Conservation (phyloP, 2,113 vertebrate genomes). For the Tychaedon coryphoeus region DNA sequence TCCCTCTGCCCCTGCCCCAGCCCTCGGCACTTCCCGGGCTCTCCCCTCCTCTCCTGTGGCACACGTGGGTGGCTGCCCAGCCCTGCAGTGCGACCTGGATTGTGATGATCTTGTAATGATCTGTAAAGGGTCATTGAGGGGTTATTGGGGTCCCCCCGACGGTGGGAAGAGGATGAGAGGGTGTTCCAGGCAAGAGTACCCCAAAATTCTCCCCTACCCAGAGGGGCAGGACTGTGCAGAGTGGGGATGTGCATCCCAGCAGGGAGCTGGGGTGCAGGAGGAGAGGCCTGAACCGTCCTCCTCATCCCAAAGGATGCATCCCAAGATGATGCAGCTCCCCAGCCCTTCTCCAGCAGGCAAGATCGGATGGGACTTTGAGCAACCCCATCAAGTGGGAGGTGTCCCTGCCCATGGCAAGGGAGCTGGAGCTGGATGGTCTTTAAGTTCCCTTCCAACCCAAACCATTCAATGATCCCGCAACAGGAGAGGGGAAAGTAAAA, state of each 20-base stretch:
- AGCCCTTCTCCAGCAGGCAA: not conserved
- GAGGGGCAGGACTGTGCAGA: not conserved
- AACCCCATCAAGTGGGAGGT: not conserved
- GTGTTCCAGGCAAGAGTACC: not conserved
- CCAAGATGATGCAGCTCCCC: rapidly evolving
- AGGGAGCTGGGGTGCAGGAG: not conserved
- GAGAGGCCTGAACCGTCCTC: not conserved
- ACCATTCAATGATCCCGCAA: not conserved
- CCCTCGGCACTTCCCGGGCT: rapidly evolving
- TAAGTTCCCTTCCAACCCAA: not conserved
- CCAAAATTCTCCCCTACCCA: rapidly evolving
- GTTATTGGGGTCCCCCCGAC: rapidly evolving
- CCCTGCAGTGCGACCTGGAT: rapidly evolving
- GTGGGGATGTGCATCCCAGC: not conserved
- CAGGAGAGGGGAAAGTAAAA: not conserved
- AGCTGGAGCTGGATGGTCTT: not conserved
- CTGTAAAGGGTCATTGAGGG: not conserved
- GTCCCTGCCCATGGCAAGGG: not conserved
- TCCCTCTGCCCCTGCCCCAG: not conserved
- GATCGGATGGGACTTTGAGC: not conserved
- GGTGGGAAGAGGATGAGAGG: not conserved
- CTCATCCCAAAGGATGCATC: not conserved
- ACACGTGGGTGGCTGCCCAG: rapidly evolving
- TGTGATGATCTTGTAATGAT: too few species aligned
- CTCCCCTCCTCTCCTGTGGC: not conserved